phyloP scores from a whole-genome alignment of 2,113 vertebrate species.

The Megaceryle maxima region DNA sequence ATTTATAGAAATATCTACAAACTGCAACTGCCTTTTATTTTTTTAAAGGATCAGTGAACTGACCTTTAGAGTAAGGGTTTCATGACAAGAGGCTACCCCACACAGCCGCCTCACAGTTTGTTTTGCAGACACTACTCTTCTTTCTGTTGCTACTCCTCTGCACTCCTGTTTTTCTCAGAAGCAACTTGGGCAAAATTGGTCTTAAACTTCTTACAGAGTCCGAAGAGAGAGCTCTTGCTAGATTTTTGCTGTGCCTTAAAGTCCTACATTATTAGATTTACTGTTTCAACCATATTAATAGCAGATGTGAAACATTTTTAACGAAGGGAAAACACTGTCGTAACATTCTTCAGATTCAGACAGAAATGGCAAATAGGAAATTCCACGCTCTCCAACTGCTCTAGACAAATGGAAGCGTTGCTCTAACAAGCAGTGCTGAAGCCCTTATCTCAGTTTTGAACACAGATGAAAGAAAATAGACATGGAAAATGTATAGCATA shows the following conservation, averaged over 20 bases:
- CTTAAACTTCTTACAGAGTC: background rate
- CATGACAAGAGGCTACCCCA: constrained; percentile 10
- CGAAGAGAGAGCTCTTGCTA: background rate
- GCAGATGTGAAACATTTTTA: background rate
- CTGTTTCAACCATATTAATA: background rate
- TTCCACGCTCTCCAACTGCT: background rate
- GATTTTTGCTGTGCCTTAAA: background rate
- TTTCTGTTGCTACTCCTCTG: background rate
- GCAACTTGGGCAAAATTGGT: background rate
- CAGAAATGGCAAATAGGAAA: background rate
- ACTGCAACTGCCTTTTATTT: constrained; percentile 29
- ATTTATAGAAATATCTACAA: constrained; percentile 68
- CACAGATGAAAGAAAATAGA: background rate
- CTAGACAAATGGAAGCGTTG: background rate
- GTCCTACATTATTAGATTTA: background rate
- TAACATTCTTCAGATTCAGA: background rate
- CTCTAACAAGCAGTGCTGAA: background rate
- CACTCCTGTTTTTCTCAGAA: background rate
- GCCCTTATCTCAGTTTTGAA: background rate
- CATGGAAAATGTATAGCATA: background rate
- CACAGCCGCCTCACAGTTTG: background rate
- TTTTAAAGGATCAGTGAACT: background rate
- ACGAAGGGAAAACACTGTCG: background rate
- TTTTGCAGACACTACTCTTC: background rate
- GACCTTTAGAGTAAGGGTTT: constrained; percentile 51